Conservation (phyloP, 1,140 invertebrate species). For the Eueides isabella region DNA sequence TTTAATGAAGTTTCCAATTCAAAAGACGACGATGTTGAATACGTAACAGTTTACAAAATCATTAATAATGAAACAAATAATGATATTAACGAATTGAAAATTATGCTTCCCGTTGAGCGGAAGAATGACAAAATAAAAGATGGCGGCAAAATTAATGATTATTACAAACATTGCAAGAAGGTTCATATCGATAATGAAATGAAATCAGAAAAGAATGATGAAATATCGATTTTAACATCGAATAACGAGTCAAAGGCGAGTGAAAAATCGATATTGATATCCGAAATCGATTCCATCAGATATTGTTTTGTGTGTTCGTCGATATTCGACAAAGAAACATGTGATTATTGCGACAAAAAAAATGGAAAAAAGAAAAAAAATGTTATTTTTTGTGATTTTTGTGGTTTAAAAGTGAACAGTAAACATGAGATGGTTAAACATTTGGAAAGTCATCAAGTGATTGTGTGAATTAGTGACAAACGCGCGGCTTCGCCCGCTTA, state of each 20-base stretch:
- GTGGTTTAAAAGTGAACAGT: constrained; percentile 6
- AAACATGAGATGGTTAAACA: constrained; percentile 15
- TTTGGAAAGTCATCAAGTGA: background rate
- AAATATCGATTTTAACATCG: constrained; percentile 44
- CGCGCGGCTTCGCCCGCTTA: no score
- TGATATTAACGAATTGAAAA: constrained; percentile 26
- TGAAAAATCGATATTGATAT: constrained; percentile 46
- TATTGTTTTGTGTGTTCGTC: constrained; percentile 58
- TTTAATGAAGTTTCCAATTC: constrained; percentile 4
- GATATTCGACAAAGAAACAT: constrained; percentile 50
- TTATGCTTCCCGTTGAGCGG: background rate
- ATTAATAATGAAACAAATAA: constrained; percentile 39
- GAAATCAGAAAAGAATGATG: background rate
- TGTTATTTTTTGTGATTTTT: constrained; percentile 17
- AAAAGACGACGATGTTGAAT: constrained; percentile 40
- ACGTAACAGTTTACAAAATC: constrained; percentile 56
- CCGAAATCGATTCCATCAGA: constrained; percentile 43
- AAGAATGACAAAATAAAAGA: background rate
- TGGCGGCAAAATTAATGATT: constrained; percentile 30
- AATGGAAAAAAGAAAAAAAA: background rate
- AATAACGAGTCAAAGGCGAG: background rate
- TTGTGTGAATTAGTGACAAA: background rate
- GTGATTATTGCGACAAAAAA: constrained; percentile 45
- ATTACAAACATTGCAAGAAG: constrained; percentile 38
- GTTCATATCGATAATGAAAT: background rate